Base-by-base conservation (phyloP, 1,140 invertebrate species). In the Macrocentrus cingulum region DNA sequence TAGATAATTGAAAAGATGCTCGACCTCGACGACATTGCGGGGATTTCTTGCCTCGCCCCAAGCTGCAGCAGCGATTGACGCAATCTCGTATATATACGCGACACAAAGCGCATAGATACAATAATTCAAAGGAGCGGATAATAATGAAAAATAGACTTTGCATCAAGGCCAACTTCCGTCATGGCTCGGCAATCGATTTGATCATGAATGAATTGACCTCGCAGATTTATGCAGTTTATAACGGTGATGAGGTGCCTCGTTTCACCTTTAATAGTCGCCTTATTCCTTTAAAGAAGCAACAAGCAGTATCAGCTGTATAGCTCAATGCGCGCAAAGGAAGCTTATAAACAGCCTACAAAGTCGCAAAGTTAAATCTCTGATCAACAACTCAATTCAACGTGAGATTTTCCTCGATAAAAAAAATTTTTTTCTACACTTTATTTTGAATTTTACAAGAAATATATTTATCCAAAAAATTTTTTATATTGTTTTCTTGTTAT, bases 161-260 rank as follows among this genome's bases (percentile, higher is more conserved):
- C 11, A 57, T 16, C 53, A 59, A 62, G 56, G 57, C 52, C 56
- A 57, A 62, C 50, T 59, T 48, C 56, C 60, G 60, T 62, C 57
- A 59, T 54, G 61, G 41, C 51, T 62, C 55, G 42, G 49, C 34
- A 34, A 59, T 59, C 41, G 11, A 59, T 59, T 62, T 62, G 52
- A 62, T 62, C 53, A 50, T 51, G 39, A 56, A 56, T 49, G 23
- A n/a, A 50, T 57, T 25, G 55, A 52, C 46, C 48, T 52, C 41
- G 22, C n/a, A 39, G 32, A 44, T 52, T 13, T 50, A 32, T 32
- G 18, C 13, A 22, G 16, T 11, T 23, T n/a, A 29, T 49, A 46
- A 46, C 34, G 18, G 29, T 37, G 11, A 49, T 56, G 32, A 25
- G 15, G 41, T 46, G 9, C 8, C 13, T 8, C n/a, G n/a, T 8